phyloP scores from a whole-genome alignment of 2,888 invertebrate species.

The Cryptophagus acutangulus region DNA sequence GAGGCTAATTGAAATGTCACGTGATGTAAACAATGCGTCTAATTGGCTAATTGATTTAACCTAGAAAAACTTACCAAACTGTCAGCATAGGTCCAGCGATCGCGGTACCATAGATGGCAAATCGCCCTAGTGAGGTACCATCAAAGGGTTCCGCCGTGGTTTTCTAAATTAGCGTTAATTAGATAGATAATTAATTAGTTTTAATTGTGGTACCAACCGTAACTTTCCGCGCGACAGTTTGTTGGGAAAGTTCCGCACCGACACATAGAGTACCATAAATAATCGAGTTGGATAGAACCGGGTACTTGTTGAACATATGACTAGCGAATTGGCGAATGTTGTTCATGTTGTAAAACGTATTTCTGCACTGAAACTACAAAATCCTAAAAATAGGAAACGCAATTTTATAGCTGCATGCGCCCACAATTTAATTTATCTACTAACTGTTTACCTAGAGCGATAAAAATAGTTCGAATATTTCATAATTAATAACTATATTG shows the following conservation, averaged over 20 bases:
- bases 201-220: too few species aligned
- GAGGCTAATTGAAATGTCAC: too few species aligned
- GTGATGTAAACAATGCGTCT: too few species aligned
- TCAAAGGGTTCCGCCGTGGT: slow-evolving; percentile 53
- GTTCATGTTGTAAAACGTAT: slow-evolving; percentile 31
- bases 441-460: too few species aligned
- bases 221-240: slow-evolving; percentile 64
- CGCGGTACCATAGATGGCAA: slow-evolving; percentile 57
- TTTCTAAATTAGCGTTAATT: slow-evolving; percentile 25
- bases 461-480: too few species aligned
- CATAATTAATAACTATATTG: too few species aligned
- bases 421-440: too few species aligned
- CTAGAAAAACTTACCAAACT: slow-evolving; percentile 53
- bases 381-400: too few species aligned
- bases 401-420: too few species aligned
- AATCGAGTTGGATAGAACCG: slow-evolving; percentile 51
- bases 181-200: not conserved
- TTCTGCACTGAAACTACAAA: slow-evolving; percentile 1
- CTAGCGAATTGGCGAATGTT: slow-evolving; percentile 27
- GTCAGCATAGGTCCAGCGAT: slow-evolving; percentile 59
- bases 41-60: too few species aligned
- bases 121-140: slow-evolving; percentile 53
- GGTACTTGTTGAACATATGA: slow-evolving; percentile 48
- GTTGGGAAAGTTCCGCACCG: slow-evolving; percentile 76
- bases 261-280: slow-evolving; percentile 75